phyloP scores from a whole-genome alignment of 2,888 invertebrate species.

The Sepioteuthis lessoniana region DNA sequence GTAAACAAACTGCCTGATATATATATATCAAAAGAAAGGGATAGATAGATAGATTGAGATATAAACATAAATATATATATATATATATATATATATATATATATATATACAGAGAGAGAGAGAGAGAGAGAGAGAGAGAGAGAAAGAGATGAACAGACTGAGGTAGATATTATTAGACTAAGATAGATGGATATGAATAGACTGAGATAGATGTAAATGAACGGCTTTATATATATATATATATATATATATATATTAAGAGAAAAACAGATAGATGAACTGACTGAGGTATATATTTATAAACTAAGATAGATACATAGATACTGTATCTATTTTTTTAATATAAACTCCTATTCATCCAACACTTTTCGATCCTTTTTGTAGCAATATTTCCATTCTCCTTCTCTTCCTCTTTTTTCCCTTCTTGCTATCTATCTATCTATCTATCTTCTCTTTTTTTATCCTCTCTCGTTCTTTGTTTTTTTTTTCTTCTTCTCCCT shows the following conservation, averaged over 20 bases:
- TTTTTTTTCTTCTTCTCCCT: background rate
- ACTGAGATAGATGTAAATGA: background rate
- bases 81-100: background rate
- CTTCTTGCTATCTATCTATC: background rate
- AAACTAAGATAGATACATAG: too few relatives aligned
- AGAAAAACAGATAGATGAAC: too few relatives aligned
- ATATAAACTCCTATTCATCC: too few relatives aligned
- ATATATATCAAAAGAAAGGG: background rate
- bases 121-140: too few relatives aligned
- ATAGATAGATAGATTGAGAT: background rate
- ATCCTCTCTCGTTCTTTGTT: too few relatives aligned
- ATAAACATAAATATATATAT: background rate
- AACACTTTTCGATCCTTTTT: too few relatives aligned
- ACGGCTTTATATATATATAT: background rate
- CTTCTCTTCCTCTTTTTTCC: background rate
- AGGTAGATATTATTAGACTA: background rate
- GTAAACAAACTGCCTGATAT: background rate
- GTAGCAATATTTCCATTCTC: too few relatives aligned
- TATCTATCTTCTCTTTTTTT: background rate
- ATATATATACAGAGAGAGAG: background rate
- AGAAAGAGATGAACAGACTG: background rate
- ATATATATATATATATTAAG: background rate
- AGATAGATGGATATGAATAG: background rate
- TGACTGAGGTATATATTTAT: too few relatives aligned
- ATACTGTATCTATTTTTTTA: too few relatives aligned